Conservation (phyloP, 2,113 vertebrate genomes). For the Macrotis lagotis region DNA sequence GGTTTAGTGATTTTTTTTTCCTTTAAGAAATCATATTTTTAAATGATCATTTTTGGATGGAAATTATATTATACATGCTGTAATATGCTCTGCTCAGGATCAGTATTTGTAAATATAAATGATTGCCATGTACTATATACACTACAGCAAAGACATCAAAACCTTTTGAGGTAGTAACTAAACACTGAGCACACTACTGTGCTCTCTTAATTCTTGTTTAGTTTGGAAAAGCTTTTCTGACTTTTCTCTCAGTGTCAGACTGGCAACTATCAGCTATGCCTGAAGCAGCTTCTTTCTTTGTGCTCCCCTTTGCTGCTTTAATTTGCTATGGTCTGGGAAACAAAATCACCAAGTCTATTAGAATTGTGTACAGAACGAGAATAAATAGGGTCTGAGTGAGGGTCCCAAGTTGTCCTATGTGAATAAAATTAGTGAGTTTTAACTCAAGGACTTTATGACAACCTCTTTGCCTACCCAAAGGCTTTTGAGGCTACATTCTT, state of each 20-base stretch:
- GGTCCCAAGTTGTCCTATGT: neutral
- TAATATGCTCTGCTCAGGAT: neutral
- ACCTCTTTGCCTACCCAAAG: neutral
- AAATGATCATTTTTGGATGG: neutral
- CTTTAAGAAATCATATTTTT: neutral
- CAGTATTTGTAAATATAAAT: neutral
- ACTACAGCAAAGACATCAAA: neutral
- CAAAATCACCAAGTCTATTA: neutral
- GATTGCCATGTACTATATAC: neutral
- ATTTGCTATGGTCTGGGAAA: neutral
- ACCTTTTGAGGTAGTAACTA: neutral
- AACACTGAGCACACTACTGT: neutral
- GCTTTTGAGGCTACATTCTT: neutral
- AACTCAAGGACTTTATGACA: neutral
- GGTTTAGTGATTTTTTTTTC: too few species aligned
- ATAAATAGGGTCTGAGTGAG: neutral
- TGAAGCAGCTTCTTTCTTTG: neutral
- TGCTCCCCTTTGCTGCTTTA: neutral
- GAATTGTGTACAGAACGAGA: neutral
- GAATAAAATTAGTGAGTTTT: neutral
- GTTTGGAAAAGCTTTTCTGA: neutral
- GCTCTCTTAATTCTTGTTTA: neutral
- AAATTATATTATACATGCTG: neutral
- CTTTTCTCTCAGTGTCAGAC: neutral
- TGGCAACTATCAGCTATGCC: neutral